Evolutionary conservation across 2,113 vertebrate species (phyloP).

Genomic region (Seriola dumerili): DNA sequence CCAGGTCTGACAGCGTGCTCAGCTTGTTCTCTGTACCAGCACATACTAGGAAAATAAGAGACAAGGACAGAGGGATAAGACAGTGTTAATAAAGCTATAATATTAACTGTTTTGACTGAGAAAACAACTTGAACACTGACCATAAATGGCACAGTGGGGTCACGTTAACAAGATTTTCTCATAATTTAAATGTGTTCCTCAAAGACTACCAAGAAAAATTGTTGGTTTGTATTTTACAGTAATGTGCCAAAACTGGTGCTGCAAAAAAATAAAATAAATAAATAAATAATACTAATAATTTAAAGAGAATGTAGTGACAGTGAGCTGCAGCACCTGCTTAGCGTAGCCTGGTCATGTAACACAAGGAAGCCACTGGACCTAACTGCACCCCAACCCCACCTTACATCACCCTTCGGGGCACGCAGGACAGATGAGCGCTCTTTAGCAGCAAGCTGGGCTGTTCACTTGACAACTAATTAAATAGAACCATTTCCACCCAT

Average conservation of each 20-base stretch:
- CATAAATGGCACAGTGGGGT: background rate
- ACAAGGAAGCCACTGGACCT: slow-evolving; percentile 27
- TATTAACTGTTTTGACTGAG: background rate
- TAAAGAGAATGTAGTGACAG: background rate
- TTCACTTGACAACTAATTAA: slow-evolving; percentile 96
- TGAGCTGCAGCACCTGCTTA: slow-evolving; percentile 20
- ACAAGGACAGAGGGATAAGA: slow-evolving; percentile 24
- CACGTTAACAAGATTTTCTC: background rate
- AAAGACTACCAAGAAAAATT: background rate
- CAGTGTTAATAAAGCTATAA: slow-evolving; percentile 8
- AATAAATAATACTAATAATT: background rate
- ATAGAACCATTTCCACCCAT: slow-evolving; percentile 90
- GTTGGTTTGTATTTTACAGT: background rate
- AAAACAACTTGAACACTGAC: background rate
- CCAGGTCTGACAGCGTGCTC: slow-evolving; percentile 97
- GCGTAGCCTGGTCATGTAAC: slow-evolving; percentile 30
- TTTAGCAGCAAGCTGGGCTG: slow-evolving; percentile 86
- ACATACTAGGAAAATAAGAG: slow-evolving; percentile 87
- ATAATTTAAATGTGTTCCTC: background rate
- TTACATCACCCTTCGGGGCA: slow-evolving; percentile 26
- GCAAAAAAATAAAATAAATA: background rate
- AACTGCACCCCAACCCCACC: slow-evolving; percentile 12
- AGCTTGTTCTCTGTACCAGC: slow-evolving; percentile 97
- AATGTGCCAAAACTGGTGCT: background rate
- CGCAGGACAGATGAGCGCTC: slow-evolving; percentile 67